A percentile compares a stretch with the other conserved stretches of the same genome.
Conservation (phyloP, 2,888 invertebrate genomes). For the Himalopsyche japonica region DNA sequence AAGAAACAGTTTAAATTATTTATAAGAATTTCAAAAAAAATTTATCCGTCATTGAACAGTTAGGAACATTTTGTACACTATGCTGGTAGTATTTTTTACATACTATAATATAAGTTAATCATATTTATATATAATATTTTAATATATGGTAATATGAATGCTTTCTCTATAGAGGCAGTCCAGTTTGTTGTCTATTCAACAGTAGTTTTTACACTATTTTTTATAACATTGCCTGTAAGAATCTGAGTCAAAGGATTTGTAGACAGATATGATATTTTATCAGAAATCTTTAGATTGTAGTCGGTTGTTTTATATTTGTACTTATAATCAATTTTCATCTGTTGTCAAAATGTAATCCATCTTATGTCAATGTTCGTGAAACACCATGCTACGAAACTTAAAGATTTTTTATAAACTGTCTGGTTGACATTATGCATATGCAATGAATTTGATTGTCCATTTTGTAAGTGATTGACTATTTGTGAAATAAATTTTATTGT, state of each 20-base stretch:
- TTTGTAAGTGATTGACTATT: not conserved
- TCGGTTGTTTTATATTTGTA: not conserved
- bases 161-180: not conserved
- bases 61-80: not conserved
- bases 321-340: not conserved
- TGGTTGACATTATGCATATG: not conserved
- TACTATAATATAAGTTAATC: not conserved
- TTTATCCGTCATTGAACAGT: not conserved
- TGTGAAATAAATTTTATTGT: not conserved
- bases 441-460: not conserved
- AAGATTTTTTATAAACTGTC: not conserved
- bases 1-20: no score
- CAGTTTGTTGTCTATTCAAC: not conserved
- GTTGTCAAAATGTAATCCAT: not conserved
- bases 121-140: not conserved
- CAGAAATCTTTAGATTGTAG: not conserved
- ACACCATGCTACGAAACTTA: not conserved
- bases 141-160: not conserved
- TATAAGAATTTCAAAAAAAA: not conserved
- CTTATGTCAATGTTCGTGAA: not conserved
- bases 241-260: not conserved
- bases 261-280: not conserved
- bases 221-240: constrained; percentile 1
- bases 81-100: not conserved
- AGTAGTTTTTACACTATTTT: not conserved